These are phyloP conservation scores for Piezodorus guildinii DNA, from an alignment of 1,140 invertebrate genomes.

Conservation along the genomic window DNA sequence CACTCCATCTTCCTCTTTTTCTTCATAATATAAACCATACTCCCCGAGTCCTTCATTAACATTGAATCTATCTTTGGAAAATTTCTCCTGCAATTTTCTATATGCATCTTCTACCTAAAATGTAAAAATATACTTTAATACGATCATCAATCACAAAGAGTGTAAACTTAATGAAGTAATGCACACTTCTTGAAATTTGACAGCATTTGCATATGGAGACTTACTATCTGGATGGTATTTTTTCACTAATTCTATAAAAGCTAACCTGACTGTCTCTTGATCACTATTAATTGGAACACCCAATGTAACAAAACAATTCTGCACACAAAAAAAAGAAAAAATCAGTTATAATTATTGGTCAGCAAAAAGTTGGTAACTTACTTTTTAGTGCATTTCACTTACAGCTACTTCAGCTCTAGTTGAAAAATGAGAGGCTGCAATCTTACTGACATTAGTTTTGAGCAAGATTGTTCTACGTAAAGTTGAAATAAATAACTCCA, in stretches of 20 bases:
- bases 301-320: slow-evolving; percentile 47
- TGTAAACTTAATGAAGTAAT: no score
- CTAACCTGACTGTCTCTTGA: slow-evolving; percentile 53
- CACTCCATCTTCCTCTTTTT: slow-evolving; percentile 36
- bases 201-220: slow-evolving; percentile 45
- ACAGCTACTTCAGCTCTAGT: no score
- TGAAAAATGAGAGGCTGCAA: no score
- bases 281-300: slow-evolving; percentile 52
- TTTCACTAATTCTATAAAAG: slow-evolving; percentile 65
- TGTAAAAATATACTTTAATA: background rate
- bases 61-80: slow-evolving; percentile 32
- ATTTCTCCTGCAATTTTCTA: slow-evolving; percentile 37
- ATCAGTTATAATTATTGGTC: background rate
- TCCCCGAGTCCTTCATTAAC: slow-evolving; percentile 32
- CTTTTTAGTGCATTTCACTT: no score
- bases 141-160: no score
- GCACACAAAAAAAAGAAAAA: background rate
- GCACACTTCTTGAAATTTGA: slow-evolving; percentile 54
- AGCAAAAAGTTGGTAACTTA: no score
- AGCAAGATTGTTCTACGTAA: no score
- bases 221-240: slow-evolving; percentile 72
- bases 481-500: no score
- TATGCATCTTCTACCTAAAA: slow-evolving; percentile 43
- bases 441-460: no score
- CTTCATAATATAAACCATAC: slow-evolving; percentile 36